phyloP scores from a whole-genome alignment of 2,888 invertebrate species.

The Athalia cordata region DNA sequence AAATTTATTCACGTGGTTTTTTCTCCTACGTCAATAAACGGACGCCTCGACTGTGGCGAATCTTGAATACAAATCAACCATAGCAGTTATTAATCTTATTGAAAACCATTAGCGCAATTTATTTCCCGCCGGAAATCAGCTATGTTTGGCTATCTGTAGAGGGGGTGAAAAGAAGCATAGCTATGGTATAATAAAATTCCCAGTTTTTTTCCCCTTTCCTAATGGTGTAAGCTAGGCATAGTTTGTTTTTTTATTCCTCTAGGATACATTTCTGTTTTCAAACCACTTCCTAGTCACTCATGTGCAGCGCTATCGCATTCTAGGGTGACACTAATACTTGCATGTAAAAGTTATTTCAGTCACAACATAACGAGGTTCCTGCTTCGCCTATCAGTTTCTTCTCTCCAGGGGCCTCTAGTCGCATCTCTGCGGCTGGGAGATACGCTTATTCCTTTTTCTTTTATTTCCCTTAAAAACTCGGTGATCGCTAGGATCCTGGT shows the following conservation, averaged over 20 bases:
- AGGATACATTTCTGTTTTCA: background rate
- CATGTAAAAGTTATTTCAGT: slow-evolving; percentile 37
- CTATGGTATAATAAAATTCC: no score
- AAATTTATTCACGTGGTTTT: background rate
- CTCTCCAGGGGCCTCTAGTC: background rate
- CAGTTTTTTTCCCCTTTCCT: no score
- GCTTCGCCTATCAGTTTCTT: slow-evolving; percentile 19
- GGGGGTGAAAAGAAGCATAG: no score
- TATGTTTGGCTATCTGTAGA: slow-evolving; percentile 53
- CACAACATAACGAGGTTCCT: slow-evolving; percentile 30
- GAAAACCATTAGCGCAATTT: slow-evolving; percentile 51
- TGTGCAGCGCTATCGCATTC: background rate
- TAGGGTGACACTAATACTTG: background rate
- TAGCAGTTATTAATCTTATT: slow-evolving; percentile 51
- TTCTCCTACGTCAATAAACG: background rate
- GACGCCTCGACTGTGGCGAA: slow-evolving; percentile 23
- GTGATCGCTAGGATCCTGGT: no score
- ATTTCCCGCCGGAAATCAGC: slow-evolving; percentile 55
- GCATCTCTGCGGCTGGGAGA: background rate
- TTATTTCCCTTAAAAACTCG: background rate
- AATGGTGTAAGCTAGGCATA: no score
- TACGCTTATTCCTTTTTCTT: slow-evolving; percentile 10
- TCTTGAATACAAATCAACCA: slow-evolving; percentile 52
- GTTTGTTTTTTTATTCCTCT: no score
- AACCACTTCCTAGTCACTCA: background rate